Conservation (phyloP, 2,888 invertebrate genomes). For the Drosophila longiperda region DNA sequence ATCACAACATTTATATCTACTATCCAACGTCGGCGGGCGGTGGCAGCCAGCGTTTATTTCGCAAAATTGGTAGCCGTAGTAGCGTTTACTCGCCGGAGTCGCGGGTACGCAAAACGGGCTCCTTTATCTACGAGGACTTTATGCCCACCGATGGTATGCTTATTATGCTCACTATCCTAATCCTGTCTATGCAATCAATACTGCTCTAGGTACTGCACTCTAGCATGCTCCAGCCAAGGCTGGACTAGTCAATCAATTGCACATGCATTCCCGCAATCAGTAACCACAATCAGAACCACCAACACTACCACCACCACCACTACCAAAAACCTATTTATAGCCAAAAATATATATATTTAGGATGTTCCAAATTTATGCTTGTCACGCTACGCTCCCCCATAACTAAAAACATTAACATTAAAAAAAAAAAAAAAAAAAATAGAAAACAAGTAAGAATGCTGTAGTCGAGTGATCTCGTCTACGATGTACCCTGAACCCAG, state of each 20-base stretch:
- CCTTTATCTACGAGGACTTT: conserved; percentile 99
- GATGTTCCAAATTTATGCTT: not conserved
- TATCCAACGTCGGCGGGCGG: conserved; percentile 99
- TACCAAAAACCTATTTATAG: not conserved
- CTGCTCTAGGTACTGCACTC: conserved; percentile 18
- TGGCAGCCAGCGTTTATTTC: conserved; percentile 97
- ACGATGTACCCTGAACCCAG: too few species aligned
- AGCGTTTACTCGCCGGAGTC: conserved; percentile 99
- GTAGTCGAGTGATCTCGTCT: too few species aligned
- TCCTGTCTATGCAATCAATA: conserved; percentile 17
- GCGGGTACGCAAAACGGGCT: conserved; percentile 97
- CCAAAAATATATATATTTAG: not conserved
- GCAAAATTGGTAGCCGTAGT: conserved; percentile 99
- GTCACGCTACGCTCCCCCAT: not conserved
- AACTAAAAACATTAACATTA: not conserved
- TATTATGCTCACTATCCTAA: conserved; percentile 46
- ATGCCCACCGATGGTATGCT: conserved; percentile 99
- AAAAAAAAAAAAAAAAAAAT: not conserved
- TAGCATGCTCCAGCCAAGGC: conserved; percentile 5
- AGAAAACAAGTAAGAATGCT: too few species aligned
- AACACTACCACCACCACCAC: too few species aligned
- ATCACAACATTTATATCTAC: conserved; percentile 99
- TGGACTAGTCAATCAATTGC: conserved; percentile 6
- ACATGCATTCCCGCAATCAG: conserved; percentile 16
- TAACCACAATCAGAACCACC: not conserved